Conservation (phyloP, 1,140 invertebrate genomes). For the Artemia franciscana region DNA sequence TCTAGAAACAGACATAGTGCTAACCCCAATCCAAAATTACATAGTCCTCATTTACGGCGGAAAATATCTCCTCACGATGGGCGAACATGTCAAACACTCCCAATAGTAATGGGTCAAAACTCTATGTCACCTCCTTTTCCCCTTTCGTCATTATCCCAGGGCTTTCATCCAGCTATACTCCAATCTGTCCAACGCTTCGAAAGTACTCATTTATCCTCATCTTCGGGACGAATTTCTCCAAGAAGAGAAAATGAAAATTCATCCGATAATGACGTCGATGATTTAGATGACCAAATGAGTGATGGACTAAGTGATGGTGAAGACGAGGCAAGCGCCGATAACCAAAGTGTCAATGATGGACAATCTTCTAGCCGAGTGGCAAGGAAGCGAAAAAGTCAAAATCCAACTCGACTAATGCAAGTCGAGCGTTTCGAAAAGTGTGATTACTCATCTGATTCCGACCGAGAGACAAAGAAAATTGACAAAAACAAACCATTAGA, state of each 20-base stretch:
- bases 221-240: background rate
- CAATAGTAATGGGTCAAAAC: background rate
- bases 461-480: constrained; percentile 24
- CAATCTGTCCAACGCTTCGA: background rate
- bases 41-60: constrained; percentile 71
- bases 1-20: constrained; percentile 89
- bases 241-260: constrained; percentile 1
- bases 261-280: constrained; percentile 26
- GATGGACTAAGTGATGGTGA: constrained; percentile 27
- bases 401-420: constrained; percentile 46
- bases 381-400: constrained; percentile 70
- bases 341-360: constrained; percentile 27
- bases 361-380: constrained; percentile 15
- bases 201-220: background rate
- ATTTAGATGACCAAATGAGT: constrained; percentile 28
- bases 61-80: constrained; percentile 85
- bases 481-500: background rate
- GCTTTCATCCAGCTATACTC: background rate
- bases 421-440: constrained; percentile 18
- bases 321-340: constrained; percentile 35
- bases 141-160: background rate
- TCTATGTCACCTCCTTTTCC: background rate
- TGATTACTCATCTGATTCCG: constrained; percentile 35
- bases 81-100: constrained; percentile 27
- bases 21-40: constrained; percentile 93